A percentile compares a stretch with the other conserved stretches of the same genome.
Conservation (phyloP, 2,113 vertebrate species). For the Gymnogyps californianus region DNA sequence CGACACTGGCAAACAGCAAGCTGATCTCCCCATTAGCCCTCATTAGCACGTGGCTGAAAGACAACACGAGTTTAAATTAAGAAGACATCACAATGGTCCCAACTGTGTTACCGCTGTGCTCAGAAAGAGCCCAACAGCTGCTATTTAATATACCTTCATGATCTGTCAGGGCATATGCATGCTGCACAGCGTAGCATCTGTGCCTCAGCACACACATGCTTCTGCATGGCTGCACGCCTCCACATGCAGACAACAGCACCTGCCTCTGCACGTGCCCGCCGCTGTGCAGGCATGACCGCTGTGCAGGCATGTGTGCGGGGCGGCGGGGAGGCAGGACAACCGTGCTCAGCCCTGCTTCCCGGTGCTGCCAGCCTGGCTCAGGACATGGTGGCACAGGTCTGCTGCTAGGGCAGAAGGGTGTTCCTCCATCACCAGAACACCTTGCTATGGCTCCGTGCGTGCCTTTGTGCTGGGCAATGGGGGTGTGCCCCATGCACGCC, state of each 20-base stretch:
- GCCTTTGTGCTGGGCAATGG: not conserved
- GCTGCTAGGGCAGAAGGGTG: not conserved
- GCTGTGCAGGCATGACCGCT: fast-evolving
- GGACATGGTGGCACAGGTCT: not conserved
- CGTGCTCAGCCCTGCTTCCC: not conserved
- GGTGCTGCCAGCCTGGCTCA: not conserved
- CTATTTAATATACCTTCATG: not conserved
- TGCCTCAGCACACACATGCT: not conserved
- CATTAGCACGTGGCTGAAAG: slow-evolving; percentile 72
- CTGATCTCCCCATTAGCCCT: slow-evolving; percentile 68
- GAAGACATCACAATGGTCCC: slow-evolving; percentile 67
- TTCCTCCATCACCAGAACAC: not conserved
- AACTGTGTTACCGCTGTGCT: slow-evolving; percentile 58
- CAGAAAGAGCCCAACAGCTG: slow-evolving; percentile 57
- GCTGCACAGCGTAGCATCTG: not conserved
- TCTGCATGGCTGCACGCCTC: not conserved
- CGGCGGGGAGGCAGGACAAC: not conserved
- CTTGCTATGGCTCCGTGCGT: fast-evolving
- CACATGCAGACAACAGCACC: not conserved
- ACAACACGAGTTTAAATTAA: slow-evolving; percentile 67
- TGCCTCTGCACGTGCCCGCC: not conserved
- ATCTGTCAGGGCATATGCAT: not conserved
- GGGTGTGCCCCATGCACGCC: not conserved
- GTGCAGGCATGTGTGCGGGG: not conserved
- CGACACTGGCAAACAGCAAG: not conserved